phyloP scores from a whole-genome alignment of 2,888 invertebrate species.

The Yponomeuta cagnagella region DNA sequence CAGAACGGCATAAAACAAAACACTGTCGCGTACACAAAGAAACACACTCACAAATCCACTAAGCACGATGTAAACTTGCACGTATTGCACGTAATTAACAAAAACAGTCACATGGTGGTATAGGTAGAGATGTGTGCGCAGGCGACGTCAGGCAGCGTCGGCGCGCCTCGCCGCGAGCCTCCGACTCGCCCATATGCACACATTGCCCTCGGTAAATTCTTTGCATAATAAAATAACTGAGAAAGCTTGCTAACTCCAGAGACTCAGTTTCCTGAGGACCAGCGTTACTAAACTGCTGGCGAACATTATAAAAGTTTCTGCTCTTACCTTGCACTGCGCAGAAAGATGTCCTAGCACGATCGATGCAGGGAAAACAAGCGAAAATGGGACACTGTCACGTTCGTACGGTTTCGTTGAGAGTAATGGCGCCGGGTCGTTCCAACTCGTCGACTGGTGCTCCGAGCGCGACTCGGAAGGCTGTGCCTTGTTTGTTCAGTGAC shows the following conservation, averaged over 20 bases:
- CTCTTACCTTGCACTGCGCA: constrained; percentile 73
- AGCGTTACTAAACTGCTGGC: constrained; percentile 45
- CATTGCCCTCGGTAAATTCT: constrained; percentile 71
- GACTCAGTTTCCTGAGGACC: constrained; percentile 37
- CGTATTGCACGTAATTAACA: constrained; percentile 50
- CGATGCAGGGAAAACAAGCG: constrained; percentile 59
- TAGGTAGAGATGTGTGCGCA: constrained; percentile 45
- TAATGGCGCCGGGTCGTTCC: constrained; percentile 64
- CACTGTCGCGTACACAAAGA: constrained; percentile 54
- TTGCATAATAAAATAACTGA: constrained; percentile 72
- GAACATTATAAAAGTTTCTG: constrained; percentile 31
- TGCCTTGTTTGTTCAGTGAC: constrained; percentile 69
- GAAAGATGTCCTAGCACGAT: constrained; percentile 68
- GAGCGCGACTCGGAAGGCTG: constrained; percentile 60
- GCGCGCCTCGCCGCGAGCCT: constrained; percentile 60
- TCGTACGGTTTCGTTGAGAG: constrained; percentile 66
- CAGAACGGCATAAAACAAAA: constrained; percentile 25
- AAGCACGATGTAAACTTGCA: constrained; percentile 32
- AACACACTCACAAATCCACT: constrained; percentile 27
- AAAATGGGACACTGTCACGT: constrained; percentile 68
- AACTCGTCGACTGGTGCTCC: constrained; percentile 57
- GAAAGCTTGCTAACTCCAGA: constrained; percentile 56
- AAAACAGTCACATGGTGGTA: constrained; percentile 52
- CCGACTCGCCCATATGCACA: constrained; percentile 56
- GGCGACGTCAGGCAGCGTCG: constrained; percentile 65